phyloP scores from a whole-genome alignment of 2,113 vertebrate genomes.

The Triplophysa tibetana region DNA sequence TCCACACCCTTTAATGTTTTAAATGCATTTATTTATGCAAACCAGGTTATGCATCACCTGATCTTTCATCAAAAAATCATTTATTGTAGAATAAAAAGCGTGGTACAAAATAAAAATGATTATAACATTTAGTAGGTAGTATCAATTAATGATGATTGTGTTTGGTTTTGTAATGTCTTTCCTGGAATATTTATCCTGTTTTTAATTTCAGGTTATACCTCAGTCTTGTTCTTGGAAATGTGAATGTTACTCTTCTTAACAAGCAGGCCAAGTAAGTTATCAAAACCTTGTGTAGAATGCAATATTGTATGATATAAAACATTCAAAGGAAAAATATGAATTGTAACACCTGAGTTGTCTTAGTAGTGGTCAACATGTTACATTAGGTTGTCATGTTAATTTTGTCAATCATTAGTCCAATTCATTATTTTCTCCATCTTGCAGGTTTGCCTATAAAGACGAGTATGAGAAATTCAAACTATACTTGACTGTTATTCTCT shows the following conservation, averaged over 20 bases:
- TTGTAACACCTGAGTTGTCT: neutral
- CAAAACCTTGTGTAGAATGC: neutral
- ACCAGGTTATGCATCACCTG: neutral
- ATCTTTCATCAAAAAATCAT: neutral
- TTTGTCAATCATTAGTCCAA: no score
- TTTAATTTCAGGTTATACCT: constrained; percentile 84
- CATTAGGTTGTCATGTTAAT: no score
- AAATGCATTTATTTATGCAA: neutral
- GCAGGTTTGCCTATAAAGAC: constrained; percentile 95
- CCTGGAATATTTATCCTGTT: neutral
- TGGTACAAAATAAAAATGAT: neutral
- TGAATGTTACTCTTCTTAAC: constrained; percentile 94
- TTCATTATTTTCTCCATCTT: neutral
- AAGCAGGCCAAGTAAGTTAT: constrained; percentile 90
- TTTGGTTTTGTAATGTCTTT: neutral
- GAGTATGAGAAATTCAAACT: constrained; percentile 98
- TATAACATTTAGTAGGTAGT: neutral
- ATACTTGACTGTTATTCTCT: constrained; percentile 91
- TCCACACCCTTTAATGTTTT: constrained; percentile 19
- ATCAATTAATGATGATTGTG: neutral
- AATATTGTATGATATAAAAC: neutral
- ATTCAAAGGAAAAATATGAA: neutral
- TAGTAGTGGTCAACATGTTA: neutral
- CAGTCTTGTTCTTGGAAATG: constrained; percentile 91
- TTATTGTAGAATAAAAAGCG: neutral